Conservation (phyloP, 2,113 vertebrate genomes). For the Tylochromis polylepis region DNA sequence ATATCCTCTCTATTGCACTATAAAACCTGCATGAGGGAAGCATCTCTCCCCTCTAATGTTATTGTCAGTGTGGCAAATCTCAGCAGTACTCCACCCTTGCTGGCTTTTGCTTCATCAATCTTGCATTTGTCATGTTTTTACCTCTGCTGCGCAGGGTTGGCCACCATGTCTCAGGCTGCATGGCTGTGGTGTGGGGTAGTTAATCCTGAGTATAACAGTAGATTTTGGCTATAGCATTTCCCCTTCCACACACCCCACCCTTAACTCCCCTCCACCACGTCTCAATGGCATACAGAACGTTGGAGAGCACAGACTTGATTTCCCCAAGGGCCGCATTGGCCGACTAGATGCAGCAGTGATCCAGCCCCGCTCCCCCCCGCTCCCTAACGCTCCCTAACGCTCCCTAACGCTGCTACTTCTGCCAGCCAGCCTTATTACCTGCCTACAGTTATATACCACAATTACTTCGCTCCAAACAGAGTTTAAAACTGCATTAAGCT, state of each 20-base stretch:
- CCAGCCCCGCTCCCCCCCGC: too few relatives aligned
- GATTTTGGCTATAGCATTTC: conserved; percentile 10
- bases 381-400: conserved; percentile 1
- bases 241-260: not conserved
- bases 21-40: conserved; percentile 25
- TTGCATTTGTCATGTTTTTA: conserved; percentile 17
- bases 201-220: conserved; percentile 38
- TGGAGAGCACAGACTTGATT: conserved; percentile 60
- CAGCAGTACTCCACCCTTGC: not conserved
- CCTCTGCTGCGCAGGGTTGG: not conserved
- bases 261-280: not conserved
- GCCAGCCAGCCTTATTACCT: conserved; percentile 53
- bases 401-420: conserved; percentile 23
- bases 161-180: not conserved
- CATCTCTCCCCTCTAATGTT: conserved; percentile 23
- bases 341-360: conserved; percentile 27
- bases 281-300: conserved; percentile 16
- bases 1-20: conserved; percentile 30
- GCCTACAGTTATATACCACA: conserved; percentile 38
- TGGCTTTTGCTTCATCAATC: conserved; percentile 11
- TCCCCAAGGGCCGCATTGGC: conserved; percentile 49
- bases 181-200: not conserved
- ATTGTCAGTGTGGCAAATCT: conserved; percentile 41
- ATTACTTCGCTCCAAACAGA: conserved; percentile 46
- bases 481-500: conserved; percentile 50